Conservation (phyloP, 2,797 vertebrate genomes). For the Sebastes itinus region DNA sequence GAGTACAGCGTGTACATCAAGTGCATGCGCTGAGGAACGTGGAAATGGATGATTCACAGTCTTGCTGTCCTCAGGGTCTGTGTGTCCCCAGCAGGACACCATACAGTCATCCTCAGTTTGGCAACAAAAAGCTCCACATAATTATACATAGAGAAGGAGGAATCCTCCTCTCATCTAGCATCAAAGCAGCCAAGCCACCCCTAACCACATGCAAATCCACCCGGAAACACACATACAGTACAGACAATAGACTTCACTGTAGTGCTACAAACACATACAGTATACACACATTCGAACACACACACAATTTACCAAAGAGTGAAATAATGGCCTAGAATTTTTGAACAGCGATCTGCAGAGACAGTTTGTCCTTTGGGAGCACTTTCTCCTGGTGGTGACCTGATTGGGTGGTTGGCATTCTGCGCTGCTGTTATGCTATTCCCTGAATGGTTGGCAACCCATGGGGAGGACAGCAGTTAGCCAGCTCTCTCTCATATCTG, state of each 20-base stretch:
- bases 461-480: conserved; percentile 62
- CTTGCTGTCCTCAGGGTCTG: conserved; percentile 54
- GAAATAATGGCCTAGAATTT: conserved; percentile 68
- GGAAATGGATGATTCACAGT: conserved; percentile 62
- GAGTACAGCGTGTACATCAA: conserved; percentile 54
- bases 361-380: conserved; percentile 65
- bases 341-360: conserved; percentile 53
- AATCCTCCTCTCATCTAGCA: conserved; percentile 51
- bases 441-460: conserved; percentile 68
- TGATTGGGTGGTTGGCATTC: conserved; percentile 73
- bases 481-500: conserved; percentile 63
- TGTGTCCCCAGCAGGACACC: conserved; percentile 63
- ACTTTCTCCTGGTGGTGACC: conserved; percentile 74
- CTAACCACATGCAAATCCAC: conserved; percentile 49
- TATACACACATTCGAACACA: background rate
- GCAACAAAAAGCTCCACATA: conserved; percentile 53
- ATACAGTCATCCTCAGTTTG: conserved; percentile 55
- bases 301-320: conserved; percentile 44
- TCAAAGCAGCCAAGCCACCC: conserved; percentile 48
- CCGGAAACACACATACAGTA: conserved; percentile 23
- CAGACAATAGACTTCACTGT: conserved; percentile 29
- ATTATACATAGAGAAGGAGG: conserved; percentile 56
- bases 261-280: conserved; percentile 6
- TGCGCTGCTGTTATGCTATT: conserved; percentile 62
- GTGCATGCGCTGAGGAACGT: conserved; percentile 37